phyloP scores from a whole-genome alignment of 2,113 vertebrate genomes.

The Aegithalos caudatus region DNA sequence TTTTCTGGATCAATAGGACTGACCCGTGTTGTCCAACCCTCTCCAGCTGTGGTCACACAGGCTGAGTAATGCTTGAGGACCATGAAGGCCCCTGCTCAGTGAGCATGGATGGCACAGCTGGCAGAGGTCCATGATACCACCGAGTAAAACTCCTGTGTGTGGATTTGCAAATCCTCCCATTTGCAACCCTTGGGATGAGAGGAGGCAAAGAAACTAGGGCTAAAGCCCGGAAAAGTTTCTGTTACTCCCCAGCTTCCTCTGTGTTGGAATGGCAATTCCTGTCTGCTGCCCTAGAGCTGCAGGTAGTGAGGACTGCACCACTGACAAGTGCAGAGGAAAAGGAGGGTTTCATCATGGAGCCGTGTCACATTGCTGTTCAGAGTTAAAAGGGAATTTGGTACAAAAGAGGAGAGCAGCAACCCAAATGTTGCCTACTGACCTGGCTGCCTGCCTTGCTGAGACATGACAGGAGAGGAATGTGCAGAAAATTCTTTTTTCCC shows the following conservation, averaged over 20 bases:
- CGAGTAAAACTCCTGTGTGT: accelerated
- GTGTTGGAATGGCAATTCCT: neutral
- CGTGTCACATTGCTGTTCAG: accelerated
- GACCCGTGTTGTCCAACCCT: neutral
- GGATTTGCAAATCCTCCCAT: neutral
- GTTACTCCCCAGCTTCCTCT: accelerated
- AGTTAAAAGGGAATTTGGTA: neutral
- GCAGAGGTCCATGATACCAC: accelerated
- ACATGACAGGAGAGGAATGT: neutral
- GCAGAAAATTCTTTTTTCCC: neutral
- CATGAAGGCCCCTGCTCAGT: accelerated
- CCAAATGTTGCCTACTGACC: neutral
- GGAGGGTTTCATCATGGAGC: neutral
- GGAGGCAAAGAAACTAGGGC: neutral
- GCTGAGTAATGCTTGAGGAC: neutral
- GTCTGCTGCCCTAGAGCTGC: accelerated
- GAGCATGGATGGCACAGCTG: accelerated
- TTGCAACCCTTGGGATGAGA: neutral
- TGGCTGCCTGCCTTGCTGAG: neutral
- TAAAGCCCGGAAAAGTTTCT: neutral
- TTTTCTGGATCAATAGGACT: neutral
- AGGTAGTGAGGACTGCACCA: neutral
- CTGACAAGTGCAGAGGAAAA: neutral
- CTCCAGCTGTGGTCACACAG: neutral
- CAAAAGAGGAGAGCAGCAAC: accelerated